These are phyloP conservation scores for Pholis gunnellus DNA, from an alignment of 2,113 vertebrate species.

Conservation along the genomic window DNA sequence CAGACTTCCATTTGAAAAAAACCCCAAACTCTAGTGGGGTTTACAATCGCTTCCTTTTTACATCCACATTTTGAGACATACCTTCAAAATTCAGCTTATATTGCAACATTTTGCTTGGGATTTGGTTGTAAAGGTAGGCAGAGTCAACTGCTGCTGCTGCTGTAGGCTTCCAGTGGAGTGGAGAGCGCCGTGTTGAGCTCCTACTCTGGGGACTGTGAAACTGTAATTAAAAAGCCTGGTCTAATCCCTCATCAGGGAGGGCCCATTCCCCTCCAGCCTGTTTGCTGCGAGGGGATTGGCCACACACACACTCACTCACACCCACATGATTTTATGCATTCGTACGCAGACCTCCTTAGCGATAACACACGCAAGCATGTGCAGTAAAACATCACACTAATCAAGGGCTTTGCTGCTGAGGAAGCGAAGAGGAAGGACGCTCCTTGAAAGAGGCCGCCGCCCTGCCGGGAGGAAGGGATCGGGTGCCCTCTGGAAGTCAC, in stretches of 20 bases:
- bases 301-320: constrained; percentile 51
- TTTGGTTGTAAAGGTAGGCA: constrained; percentile 20
- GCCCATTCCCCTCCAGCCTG: constrained; percentile 67
- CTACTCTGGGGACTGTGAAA: constrained; percentile 59
- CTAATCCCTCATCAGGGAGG: constrained; percentile 74
- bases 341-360: constrained; percentile 31
- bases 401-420: constrained; percentile 42
- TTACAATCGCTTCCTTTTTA: background rate
- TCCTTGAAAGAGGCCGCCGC: constrained; percentile 16
- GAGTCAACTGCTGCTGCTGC: constrained; percentile 31
- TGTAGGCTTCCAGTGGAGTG: constrained; percentile 42
- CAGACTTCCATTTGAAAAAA: constrained; percentile 17
- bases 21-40: background rate
- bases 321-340: constrained; percentile 49
- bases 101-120: constrained; percentile 22
- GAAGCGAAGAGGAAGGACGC: constrained; percentile 36
- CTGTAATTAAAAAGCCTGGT: constrained; percentile 76
- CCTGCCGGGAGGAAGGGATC: constrained; percentile 19
- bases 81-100: background rate
- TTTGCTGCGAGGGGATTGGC: constrained; percentile 63
- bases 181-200: constrained; percentile 48
- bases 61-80: constrained; percentile 13
- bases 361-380: constrained; percentile 25
- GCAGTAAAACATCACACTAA: constrained; percentile 43
- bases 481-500: constrained; percentile 48